A percentile compares a stretch with the other conserved stretches of the same genome.
These are phyloP conservation scores for Cochlearius cochlearius DNA, from an alignment of 2,113 vertebrate genomes.

Conservation along the genomic window DNA sequence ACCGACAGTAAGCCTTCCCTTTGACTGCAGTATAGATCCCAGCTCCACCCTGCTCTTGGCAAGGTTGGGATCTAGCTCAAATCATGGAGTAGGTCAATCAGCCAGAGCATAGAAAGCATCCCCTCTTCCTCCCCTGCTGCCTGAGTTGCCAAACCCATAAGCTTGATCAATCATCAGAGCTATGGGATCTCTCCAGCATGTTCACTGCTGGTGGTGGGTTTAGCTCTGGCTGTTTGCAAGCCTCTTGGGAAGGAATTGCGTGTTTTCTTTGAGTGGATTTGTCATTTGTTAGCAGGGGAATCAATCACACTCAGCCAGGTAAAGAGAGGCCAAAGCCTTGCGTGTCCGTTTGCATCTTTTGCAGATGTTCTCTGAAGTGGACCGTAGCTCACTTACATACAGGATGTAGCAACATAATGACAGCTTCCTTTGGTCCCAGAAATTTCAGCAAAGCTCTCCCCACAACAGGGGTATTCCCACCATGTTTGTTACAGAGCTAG, in stretches of 20 bases:
- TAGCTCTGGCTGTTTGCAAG: neutral
- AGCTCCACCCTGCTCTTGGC: neutral
- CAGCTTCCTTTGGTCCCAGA: slow-evolving; percentile 21
- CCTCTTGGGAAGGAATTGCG: neutral
- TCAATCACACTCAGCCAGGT: neutral
- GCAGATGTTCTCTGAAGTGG: slow-evolving; percentile 17
- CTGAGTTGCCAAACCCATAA: neutral
- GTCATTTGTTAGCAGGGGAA: neutral
- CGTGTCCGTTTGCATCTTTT: neutral
- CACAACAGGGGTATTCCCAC: neutral
- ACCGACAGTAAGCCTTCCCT: neutral
- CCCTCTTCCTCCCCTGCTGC: neutral
- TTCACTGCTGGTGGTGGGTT: neutral
- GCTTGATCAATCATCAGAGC: neutral
- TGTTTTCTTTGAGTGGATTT: neutral
- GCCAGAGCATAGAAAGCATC: neutral
- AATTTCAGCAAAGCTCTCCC: neutral
- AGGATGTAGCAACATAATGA: neutral
- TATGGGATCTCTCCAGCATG: neutral
- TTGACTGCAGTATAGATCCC: neutral
- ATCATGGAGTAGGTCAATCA: neutral
- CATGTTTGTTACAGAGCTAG: neutral
- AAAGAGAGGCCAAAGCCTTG: neutral
- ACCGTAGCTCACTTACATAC: neutral
- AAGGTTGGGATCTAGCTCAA: neutral